Evolutionary conservation across 2,113 vertebrate genomes (phyloP), one percentile per base, ranked within the genome.

Genomic region (Riparia riparia): DNA sequence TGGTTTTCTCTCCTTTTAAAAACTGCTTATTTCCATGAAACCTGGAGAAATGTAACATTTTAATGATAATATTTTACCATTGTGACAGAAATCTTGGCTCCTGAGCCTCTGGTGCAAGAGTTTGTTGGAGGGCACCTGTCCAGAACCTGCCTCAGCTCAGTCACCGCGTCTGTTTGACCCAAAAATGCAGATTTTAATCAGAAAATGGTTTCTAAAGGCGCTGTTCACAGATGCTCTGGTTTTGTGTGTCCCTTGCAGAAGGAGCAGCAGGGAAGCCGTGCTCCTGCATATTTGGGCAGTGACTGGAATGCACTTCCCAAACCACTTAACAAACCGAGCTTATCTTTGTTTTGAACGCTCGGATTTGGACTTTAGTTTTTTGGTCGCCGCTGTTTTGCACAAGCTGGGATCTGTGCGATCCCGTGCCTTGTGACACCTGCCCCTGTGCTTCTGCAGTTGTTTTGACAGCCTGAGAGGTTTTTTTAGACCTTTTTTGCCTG

Each of bases 101-200:
- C 58, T 42, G n/a, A 92, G 42, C 68, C 41, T 41, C 51, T 63
- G 17, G 0, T 45, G 9, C 29, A 17, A 17, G 29, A 1, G 9
- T 21, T 37, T 64, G 1, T 9, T 26, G 12, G 82, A 53, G 41
- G 83, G 12, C 14, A 19, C 63, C 37, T 3, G 1, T 8, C 1
- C 7, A 7, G 50, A 5, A 2, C 72, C 51, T 20, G 0, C 3
- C 39, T 51, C 7, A 20, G 20, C 71, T 34, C 6, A 2, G 39
- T 28, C 20, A 4, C 8, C 6, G 4, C 13, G 0, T 58, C 76
- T 32, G 1, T 37, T 25, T 37, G 63, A 34, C 20, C 39, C 71
- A 20, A 26, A 32, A 63, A 17, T 19, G 4, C 34, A 32, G 60
- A 31, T 68, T 91, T 44, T 8, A 29, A 28, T 60, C n/a, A 15